Conservation (phyloP, 2,888 invertebrate species). For the Tiliacea aurago region DNA sequence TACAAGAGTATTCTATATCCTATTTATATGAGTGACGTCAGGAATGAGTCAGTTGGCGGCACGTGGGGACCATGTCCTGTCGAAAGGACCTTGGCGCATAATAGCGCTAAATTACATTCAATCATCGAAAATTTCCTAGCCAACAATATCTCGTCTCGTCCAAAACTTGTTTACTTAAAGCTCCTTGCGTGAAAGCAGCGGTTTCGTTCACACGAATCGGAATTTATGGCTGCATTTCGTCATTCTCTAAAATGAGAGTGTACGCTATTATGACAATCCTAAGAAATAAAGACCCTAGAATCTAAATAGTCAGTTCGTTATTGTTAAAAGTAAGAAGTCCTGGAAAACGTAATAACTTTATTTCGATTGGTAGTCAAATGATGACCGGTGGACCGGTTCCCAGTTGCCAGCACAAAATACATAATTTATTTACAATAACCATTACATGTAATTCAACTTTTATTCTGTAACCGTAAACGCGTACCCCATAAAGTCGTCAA, state of each 20-base stretch:
- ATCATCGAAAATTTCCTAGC: constrained; percentile 58
- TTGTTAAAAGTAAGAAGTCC: constrained; percentile 4
- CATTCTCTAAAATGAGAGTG: constrained; percentile 27
- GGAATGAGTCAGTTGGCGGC: constrained; percentile 69
- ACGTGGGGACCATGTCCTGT: constrained; percentile 72
- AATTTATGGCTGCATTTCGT: constrained; percentile 37
- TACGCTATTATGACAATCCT: constrained; percentile 12
- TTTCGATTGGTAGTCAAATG: constrained; percentile 9
- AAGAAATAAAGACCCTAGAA: constrained; percentile 9
- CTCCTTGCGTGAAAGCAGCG: constrained; percentile 18
- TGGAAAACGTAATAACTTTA: background rate
- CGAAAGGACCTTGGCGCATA: constrained; percentile 70
- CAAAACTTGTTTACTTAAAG: constrained; percentile 39
- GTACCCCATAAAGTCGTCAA: constrained; percentile 67
- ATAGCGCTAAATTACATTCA: constrained; percentile 67
- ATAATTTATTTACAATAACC: constrained; percentile 3
- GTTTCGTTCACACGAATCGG: constrained; percentile 42
- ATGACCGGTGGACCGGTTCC: background rate
- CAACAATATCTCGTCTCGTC: constrained; percentile 10
- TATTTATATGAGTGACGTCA: constrained; percentile 71
- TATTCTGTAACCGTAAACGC: constrained; percentile 45
- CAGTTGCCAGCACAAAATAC: background rate
- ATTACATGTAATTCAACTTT: constrained; percentile 18
- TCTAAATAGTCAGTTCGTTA: background rate
- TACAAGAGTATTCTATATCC: constrained; percentile 70